Evolutionary conservation across 2,888 invertebrate species (phyloP), one percentile per base, ranked within the genome.

Genomic region (Amphipoea lucens): DNA sequence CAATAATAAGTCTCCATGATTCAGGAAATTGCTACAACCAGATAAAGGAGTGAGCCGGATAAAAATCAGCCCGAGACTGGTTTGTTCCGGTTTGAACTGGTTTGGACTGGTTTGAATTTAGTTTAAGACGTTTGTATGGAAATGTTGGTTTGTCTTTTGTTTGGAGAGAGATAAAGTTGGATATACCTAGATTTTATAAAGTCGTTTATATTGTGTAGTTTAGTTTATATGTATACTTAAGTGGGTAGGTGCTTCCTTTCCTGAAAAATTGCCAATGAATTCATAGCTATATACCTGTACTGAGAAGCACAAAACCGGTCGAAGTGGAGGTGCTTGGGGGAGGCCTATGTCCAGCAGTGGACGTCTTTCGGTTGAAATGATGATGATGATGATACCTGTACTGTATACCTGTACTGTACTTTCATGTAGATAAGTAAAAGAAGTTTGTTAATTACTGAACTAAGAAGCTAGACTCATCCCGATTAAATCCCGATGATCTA

Each of bases 21-120:
- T 86, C 87, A 87, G 88, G 87, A 89, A 88, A 88, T 89, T 88
- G 83, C 74, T 82, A 87, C 79, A 88, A 88, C 87, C 86, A 84
- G 89, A 88, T 88, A 88, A 88, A 88, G 71, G 80, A 83, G 79
- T 71, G 84, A 79, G 78, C 72, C 81, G 87, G 82, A 78, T 82
- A 84, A 87, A 87, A 88, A 84, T 88, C 83, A 82, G 81, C 79
- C 68, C 45, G 79, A 76, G 73, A 86, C 83, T 54, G 87, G 87
- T 76, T 70, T 51, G 57, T 85, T 85, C 88, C 83, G 88, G 80
- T 65, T 36, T 20, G 42, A 86, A 78, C 84, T 63, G 76, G 73
- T 76, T 74, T 51, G 57, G n/a, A 66, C 77, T 36, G 57, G 71
- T 65, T 79, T 73, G 73, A 66, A 83, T 83, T 70, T 77, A 66